These are phyloP conservation scores for Martes martes DNA, from an alignment of 2,113 vertebrate genomes.

Conservation along the genomic window DNA sequence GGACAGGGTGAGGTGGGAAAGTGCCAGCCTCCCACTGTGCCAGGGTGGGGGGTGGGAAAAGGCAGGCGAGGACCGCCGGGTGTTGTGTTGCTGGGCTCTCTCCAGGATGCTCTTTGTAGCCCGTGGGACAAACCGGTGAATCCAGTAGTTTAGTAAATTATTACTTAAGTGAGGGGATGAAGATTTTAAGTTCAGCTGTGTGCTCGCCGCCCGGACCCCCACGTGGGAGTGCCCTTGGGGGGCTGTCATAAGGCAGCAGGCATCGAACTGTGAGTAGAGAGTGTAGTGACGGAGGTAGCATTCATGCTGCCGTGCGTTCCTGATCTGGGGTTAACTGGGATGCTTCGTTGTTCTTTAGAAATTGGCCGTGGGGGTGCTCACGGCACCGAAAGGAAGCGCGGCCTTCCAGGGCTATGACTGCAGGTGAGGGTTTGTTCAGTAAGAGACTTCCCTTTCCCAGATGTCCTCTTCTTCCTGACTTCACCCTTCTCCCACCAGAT, in stretches of 20 bases:
- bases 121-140: not conserved
- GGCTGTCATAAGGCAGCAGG: no score
- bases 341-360: not conserved
- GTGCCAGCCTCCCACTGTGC: not conserved
- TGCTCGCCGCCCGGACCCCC: not conserved
- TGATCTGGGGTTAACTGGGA: no score
- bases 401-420: not conserved
- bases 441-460: not conserved
- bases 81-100: not conserved
- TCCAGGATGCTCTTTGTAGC: not conserved
- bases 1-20: not conserved
- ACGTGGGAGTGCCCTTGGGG: fast-evolving
- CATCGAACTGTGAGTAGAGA: fast-evolving
- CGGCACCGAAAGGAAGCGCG: not conserved
- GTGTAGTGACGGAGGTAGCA: fast-evolving
- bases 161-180: no score
- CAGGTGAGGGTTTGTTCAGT: not conserved
- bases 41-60: not conserved
- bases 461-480: not conserved
- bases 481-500: not conserved
- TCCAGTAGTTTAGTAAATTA: not conserved
- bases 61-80: not conserved
- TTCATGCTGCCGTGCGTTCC: not conserved
- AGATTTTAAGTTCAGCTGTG: not conserved
- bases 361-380: not conserved